Evolutionary conservation across 2,797 vertebrate species (phyloP).

Genomic region (Sternarchorhynchus goeldii): DNA sequence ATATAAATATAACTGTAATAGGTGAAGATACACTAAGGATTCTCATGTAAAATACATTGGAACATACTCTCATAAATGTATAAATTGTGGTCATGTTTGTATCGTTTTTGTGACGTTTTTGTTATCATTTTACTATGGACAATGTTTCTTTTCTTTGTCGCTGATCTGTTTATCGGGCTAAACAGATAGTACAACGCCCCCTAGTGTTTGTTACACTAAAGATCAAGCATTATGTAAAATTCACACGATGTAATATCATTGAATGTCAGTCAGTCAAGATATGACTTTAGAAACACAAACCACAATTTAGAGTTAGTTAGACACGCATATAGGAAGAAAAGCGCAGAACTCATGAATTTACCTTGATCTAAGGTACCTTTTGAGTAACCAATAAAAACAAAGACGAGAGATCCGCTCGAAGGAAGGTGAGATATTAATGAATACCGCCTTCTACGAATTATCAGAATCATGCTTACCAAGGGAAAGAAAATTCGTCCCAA

Average conservation of each 20-base stretch:
- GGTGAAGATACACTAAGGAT: neutral
- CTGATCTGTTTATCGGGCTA: neutral
- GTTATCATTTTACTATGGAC: too few species aligned
- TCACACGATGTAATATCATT: neutral
- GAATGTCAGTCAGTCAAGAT: neutral
- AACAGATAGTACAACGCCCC: neutral
- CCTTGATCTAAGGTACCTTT: conserved; percentile 10
- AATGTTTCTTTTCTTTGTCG: too few species aligned
- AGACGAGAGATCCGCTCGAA: neutral
- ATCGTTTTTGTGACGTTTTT: too few species aligned
- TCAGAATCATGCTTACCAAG: neutral
- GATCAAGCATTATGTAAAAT: neutral
- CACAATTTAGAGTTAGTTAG: conserved; percentile 20
- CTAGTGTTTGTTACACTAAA: neutral
- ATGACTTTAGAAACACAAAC: conserved; percentile 25
- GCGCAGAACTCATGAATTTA: conserved; percentile 14
- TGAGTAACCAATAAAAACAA: conserved; percentile 6
- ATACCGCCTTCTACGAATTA: neutral
- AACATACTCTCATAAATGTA: too few species aligned
- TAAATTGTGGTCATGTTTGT: too few species aligned
- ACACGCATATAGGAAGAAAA: conserved; percentile 8
- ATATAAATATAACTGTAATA: neutral
- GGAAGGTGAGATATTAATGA: neutral
- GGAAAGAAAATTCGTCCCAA: neutral
- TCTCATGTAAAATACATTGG: too few species aligned